Evolutionary conservation across 1,140 invertebrate species (phyloP).

Genomic region (Lepidotrigona ventralis): DNA sequence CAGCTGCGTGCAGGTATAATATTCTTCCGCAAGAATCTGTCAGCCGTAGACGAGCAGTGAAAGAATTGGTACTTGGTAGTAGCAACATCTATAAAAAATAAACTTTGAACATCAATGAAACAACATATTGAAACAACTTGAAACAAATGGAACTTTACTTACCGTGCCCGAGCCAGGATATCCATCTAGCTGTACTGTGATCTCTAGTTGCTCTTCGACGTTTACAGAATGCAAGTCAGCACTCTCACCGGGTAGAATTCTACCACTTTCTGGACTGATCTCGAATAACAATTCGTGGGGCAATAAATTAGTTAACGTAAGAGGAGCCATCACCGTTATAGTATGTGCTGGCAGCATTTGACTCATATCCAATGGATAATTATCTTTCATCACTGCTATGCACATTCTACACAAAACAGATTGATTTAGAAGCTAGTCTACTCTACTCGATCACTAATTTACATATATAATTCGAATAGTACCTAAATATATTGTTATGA

Average conservation of each 20-base stretch:
- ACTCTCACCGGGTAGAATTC: conserved; percentile 84
- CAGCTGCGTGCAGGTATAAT: conserved; percentile 86
- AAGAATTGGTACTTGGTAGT: conserved; percentile 78
- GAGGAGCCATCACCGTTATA: conserved; percentile 90
- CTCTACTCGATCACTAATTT: neutral
- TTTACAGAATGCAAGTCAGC: conserved; percentile 78
- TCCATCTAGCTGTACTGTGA: conserved; percentile 90
- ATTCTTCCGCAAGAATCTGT: conserved; percentile 87
- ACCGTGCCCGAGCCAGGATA: conserved; percentile 87
- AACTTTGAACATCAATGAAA: neutral
- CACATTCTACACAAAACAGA: conserved; percentile 84
- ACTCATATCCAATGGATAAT: conserved; percentile 86
- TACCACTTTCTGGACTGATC: conserved; percentile 80
- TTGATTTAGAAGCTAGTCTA: conserved; percentile 6
- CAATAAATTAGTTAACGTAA: conserved; percentile 90
- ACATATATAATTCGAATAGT: neutral
- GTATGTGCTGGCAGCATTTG: conserved; percentile 89
- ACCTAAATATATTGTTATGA: conserved; percentile 75
- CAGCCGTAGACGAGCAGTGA: conserved; percentile 81
- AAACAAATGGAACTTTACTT: conserved; percentile 21
- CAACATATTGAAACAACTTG: neutral
- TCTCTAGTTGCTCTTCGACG: conserved; percentile 85
- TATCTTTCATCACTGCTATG: conserved; percentile 88
- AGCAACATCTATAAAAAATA: conserved; percentile 67
- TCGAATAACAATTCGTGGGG: conserved; percentile 87